Conservation (phyloP, 1,140 invertebrate genomes). For the Ooceraea biroi region DNA sequence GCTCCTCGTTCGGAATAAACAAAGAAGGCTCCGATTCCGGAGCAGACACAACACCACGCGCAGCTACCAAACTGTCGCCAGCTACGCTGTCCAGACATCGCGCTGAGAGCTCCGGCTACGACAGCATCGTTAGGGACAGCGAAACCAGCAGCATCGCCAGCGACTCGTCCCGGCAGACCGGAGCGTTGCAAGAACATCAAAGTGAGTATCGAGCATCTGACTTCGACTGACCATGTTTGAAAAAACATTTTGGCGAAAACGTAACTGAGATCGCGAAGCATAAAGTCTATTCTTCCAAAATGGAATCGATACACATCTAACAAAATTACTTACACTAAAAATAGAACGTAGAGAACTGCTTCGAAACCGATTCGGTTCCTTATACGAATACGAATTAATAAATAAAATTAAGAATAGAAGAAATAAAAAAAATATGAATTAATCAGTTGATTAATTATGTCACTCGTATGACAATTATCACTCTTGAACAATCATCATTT, state of each 20-base stretch:
- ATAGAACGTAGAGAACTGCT: neutral
- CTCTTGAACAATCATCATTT: conserved; percentile 14
- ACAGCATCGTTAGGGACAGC: conserved; percentile 94
- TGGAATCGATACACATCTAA: neutral
- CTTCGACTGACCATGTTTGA: neutral
- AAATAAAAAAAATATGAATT: no score
- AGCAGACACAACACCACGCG: conserved; percentile 92
- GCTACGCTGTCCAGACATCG: conserved; percentile 90
- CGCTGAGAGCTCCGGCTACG: conserved; percentile 94
- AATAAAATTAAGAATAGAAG: no score
- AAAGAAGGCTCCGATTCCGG: conserved; percentile 93
- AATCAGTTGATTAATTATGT: neutral
- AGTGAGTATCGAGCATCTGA: conserved; percentile 74
- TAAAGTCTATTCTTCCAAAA: neutral
- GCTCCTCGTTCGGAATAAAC: conserved; percentile 86
- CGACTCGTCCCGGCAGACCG: conserved; percentile 90
- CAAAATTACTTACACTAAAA: neutral
- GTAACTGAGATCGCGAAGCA: neutral
- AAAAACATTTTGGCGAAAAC: neutral
- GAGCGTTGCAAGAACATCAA: conserved; percentile 88
- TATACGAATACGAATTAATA: no score
- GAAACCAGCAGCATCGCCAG: conserved; percentile 94
- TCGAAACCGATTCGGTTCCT: neutral
- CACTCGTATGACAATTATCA: neutral
- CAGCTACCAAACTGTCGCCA: conserved; percentile 90